Conservation (phyloP, 2,888 invertebrate species). For the Temnothorax ravouxi region DNA sequence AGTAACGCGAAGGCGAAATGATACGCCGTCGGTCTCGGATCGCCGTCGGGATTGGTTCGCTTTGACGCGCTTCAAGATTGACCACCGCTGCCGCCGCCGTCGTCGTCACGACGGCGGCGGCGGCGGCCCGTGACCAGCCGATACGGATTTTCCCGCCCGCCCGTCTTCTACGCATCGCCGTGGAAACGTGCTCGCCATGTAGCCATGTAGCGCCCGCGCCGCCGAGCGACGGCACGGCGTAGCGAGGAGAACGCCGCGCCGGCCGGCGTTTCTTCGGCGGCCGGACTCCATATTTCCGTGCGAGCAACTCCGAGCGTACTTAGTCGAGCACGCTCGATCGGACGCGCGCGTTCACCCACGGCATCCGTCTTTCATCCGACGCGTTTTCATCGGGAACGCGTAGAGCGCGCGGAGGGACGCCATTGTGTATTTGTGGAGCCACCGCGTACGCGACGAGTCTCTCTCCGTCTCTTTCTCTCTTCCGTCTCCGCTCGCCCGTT, state of each 20-base stretch:
- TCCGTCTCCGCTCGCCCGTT: conserved; percentile 50
- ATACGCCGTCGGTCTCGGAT: conserved; percentile 52
- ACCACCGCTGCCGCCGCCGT: not conserved
- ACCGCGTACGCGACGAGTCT: conserved; percentile 65
- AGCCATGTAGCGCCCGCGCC: not conserved
- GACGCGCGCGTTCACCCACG: conserved; percentile 21
- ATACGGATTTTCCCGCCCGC: conserved; percentile 52
- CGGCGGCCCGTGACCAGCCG: conserved; percentile 7
- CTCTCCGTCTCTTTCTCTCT: not conserved
- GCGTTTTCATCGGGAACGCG: conserved; percentile 2
- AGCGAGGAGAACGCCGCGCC: conserved; percentile 70
- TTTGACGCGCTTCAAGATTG: conserved; percentile 32
- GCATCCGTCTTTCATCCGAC: conserved; percentile 7
- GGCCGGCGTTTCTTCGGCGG: conserved; percentile 73
- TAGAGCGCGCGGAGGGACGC: conserved; percentile 76
- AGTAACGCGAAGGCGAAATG: not conserved
- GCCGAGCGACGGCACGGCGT: conserved; percentile 83
- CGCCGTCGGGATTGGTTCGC: conserved; percentile 48
- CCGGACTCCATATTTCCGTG: conserved; percentile 51
- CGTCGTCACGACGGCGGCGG: too few species aligned
- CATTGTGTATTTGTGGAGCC: conserved; percentile 78
- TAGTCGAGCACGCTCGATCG: conserved; percentile 49
- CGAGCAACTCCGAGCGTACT: conserved; percentile 48
- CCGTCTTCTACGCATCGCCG: conserved; percentile 20
- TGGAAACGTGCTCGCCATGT: not conserved